Evolutionary conservation across 2,797 vertebrate genomes (phyloP), one percentile per base, ranked within the genome.

Genomic region (Fistularia tabacaria): DNA sequence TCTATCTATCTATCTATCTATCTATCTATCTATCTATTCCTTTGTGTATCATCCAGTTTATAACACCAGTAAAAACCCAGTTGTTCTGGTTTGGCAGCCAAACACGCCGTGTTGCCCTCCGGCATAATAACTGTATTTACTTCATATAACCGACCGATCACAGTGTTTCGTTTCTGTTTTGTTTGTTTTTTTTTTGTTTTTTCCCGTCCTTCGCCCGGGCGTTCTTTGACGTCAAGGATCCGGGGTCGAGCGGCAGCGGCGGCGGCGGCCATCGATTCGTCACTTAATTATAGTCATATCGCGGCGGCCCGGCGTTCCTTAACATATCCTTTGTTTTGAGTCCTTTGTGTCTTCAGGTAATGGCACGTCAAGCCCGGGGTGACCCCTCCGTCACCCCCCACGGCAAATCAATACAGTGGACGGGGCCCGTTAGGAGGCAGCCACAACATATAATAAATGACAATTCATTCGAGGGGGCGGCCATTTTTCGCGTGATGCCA

Each of bases 391-490:
- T 81, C 86, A 91, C 90, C 74, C 89, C 86, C 87, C 91, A 90
- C 90, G 82, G 90, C 91, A 91, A 95, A 95, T 96, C 92, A 93
- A 94, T 93, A 93, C 81, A 68, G 86, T 88, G 87, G 77, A 86
- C 89, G 73, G 84, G 81, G 87, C 86, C 91, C 91, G 92, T 93
- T 42, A 91, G 92, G 89, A 90, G 81, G 86, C 90, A 80, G 84
- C 69, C 87, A 82, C 92, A 93, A 92, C 92, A 91, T 94, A 90
- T 93, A 94, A 94, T 93, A 94, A 94, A 94, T 92, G 91, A 90
- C 92, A 91, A 91, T 93, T 92, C 86, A 74, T 83, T 82, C 74
- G 71, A 76, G 15, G 85, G 89, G 80, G 80, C 73, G 86, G 87
- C 88, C 85, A 82, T 92, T 90, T 90, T 93, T 89, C 86, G 88